These are phyloP conservation scores for Bugulina stolonifera DNA, from an alignment of 2,888 invertebrate genomes.

Conservation along the genomic window DNA sequence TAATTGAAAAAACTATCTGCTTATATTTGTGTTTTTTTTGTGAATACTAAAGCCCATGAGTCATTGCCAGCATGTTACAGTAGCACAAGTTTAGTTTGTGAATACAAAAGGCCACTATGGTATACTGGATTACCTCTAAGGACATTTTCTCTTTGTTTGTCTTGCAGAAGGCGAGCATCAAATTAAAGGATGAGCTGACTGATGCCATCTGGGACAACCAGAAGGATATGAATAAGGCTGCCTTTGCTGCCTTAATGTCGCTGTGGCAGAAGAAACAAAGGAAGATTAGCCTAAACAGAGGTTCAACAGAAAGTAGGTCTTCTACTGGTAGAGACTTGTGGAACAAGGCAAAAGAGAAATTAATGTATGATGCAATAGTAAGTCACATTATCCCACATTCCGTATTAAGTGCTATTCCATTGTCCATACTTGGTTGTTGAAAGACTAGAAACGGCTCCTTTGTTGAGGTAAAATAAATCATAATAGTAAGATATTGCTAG, in stretches of 20 bases:
- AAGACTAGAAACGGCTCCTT: too few species aligned
- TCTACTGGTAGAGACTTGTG: constrained; percentile 7
- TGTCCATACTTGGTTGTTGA: too few species aligned
- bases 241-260: background rate
- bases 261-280: constrained; percentile 20
- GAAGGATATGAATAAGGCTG: background rate
- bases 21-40: too few species aligned
- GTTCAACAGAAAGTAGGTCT: background rate
- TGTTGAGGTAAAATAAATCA: too few species aligned
- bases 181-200: background rate
- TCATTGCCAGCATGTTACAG: too few species aligned
- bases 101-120: too few species aligned
- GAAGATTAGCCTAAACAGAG: background rate
- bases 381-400: background rate
- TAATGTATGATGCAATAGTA: constrained; percentile 7
- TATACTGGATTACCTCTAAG: too few species aligned
- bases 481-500: too few species aligned
- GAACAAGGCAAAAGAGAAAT: background rate
- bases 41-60: too few species aligned
- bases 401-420: background rate
- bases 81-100: too few species aligned
- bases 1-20: too few species aligned
- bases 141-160: too few species aligned
- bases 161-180: background rate
- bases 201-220: constrained; percentile 15